Evolutionary conservation across 2,113 vertebrate species (phyloP).

Genomic region (Verasper variegatus): DNA sequence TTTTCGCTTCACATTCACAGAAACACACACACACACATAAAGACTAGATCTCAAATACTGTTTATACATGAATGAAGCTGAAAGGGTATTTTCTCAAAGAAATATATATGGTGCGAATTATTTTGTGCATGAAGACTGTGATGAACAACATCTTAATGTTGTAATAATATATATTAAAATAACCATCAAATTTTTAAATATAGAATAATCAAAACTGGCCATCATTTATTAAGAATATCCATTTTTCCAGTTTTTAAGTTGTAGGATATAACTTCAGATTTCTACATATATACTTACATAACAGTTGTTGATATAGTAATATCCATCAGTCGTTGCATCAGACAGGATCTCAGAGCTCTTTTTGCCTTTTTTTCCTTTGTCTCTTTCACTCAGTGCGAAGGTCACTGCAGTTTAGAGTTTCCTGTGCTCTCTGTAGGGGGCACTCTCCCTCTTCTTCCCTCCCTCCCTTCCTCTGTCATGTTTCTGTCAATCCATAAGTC

Average conservation of each 20-base stretch:
- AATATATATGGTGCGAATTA: not conserved
- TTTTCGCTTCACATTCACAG: no score
- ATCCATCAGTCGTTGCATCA: slow-evolving; percentile 32
- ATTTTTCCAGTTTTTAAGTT: not conserved
- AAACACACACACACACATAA: not conserved
- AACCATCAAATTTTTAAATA: not conserved
- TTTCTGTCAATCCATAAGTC: slow-evolving; percentile 34
- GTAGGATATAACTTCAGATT: not conserved
- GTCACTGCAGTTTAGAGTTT: slow-evolving; percentile 38
- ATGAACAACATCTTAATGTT: no score
- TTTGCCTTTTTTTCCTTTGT: slow-evolving; percentile 23
- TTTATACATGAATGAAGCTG: slow-evolving; percentile 1
- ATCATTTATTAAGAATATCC: not conserved
- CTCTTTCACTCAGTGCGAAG: slow-evolving; percentile 33
- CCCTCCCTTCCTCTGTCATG: slow-evolving; percentile 2
- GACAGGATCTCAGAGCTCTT: slow-evolving; percentile 18
- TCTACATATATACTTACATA: not conserved
- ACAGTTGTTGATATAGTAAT: slow-evolving; percentile 12
- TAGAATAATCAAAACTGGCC: not conserved
- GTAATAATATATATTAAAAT: slow-evolving; percentile 1
- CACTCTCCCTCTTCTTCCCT: slow-evolving; percentile 61
- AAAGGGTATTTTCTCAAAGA: not conserved
- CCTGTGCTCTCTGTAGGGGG: slow-evolving; percentile 69
- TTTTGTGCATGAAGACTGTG: no score
- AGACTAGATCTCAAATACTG: slow-evolving; percentile 3